Evolutionary conservation across 37 sponge, comb jelly and placozoan genomes (phyloP).

Genomic region (Chondrilla cf. caribensis): DNA sequence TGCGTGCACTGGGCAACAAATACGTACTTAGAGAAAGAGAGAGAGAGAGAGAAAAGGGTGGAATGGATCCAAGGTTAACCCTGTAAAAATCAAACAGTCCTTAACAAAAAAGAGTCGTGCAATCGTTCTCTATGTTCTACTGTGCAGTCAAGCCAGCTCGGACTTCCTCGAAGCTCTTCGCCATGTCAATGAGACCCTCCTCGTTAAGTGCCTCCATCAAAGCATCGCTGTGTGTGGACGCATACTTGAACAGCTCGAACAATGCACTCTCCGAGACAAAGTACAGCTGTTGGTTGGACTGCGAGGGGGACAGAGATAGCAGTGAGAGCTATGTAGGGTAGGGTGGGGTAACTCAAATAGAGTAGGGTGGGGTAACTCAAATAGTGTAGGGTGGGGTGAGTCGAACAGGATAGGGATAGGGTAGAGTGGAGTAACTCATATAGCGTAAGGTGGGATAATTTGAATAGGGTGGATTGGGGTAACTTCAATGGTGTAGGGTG

Average conservation of each 20-base stretch:
- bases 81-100: no score
- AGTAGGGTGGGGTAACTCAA: not conserved
- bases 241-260: constrained; percentile 72
- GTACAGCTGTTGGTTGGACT: constrained; percentile 45
- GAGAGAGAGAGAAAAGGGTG: no score
- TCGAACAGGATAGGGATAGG: no score
- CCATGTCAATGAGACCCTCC: constrained; percentile 48
- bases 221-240: constrained; percentile 28
- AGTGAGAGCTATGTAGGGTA: not conserved
- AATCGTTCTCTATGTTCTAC: not conserved
- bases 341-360: not conserved
- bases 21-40: no score
- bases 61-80: no score
- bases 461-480: no score
- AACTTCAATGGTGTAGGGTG: no score
- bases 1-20: no score
- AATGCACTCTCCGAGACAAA: constrained; percentile 78
- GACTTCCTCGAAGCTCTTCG: constrained; percentile 43
- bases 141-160: not conserved
- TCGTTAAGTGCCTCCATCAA: constrained; percentile 53
- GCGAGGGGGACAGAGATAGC: not conserved
- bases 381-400: not conserved
- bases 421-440: no score
- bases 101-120: no score
- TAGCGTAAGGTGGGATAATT: no score